Evolutionary conservation across 2,797 vertebrate species (phyloP).

Genomic region (Delichon dasypus): DNA sequence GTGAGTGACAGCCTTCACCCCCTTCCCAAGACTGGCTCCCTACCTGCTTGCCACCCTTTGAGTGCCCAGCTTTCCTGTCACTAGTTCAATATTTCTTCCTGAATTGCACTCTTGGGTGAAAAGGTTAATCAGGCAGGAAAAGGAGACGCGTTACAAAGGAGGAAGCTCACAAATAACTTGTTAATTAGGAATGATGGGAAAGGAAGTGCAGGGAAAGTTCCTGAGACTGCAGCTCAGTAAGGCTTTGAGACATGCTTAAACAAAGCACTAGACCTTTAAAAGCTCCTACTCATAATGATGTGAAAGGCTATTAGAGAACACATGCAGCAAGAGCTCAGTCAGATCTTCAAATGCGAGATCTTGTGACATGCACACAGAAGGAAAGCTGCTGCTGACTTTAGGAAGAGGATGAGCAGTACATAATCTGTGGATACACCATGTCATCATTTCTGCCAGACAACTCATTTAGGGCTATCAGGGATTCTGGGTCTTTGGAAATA

Average conservation of each 20-base stretch:
- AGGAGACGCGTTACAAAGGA: background rate
- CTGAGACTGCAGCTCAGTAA: background rate
- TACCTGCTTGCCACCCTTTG: background rate
- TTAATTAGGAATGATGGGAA: conserved; percentile 27
- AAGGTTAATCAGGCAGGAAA: conserved; percentile 39
- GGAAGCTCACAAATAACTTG: background rate
- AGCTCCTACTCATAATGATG: background rate
- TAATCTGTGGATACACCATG: background rate
- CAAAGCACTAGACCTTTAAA: background rate
- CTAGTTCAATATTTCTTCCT: background rate
- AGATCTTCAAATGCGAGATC: background rate
- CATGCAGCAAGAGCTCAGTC: background rate
- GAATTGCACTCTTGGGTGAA: background rate
- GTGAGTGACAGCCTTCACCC: background rate
- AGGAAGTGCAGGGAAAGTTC: conserved; percentile 32
- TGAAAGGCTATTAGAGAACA: background rate
- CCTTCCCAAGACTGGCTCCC: background rate
- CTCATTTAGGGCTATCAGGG: background rate
- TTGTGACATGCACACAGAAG: background rate
- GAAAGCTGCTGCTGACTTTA: background rate
- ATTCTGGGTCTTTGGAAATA: background rate
- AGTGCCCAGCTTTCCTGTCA: background rate
- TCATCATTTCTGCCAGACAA: background rate
- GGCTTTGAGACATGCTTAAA: conserved; percentile 25
- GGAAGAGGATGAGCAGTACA: background rate